A percentile compares a stretch with the other conserved stretches of the same genome.
These are phyloP conservation scores for Drosophila tanythrix DNA, from an alignment of 2,888 invertebrate genomes.

Conservation along the genomic window DNA sequence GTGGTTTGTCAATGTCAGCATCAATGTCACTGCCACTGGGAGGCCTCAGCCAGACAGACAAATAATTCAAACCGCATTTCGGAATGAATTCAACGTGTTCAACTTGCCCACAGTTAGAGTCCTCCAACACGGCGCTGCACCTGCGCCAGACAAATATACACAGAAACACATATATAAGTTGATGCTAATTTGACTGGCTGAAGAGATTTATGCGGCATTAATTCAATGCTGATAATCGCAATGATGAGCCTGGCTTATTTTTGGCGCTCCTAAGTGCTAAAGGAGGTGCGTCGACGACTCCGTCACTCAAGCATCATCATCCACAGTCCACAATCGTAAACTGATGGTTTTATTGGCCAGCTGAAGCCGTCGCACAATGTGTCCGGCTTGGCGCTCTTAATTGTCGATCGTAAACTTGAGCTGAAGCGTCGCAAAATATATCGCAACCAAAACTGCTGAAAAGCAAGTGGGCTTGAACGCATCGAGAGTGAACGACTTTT, in stretches of 20 bases:
- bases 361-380: constrained; percentile 39
- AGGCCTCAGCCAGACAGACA: constrained; percentile 59
- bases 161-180: background rate
- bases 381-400: constrained; percentile 55
- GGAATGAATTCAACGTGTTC: constrained; percentile 61
- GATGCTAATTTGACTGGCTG: constrained; percentile 5
- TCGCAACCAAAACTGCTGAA: constrained; percentile 10
- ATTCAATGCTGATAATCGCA: constrained; percentile 60
- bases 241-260: constrained; percentile 69
- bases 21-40: constrained; percentile 63
- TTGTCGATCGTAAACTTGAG: constrained; percentile 52
- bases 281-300: constrained; percentile 55
- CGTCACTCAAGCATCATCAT: constrained; percentile 60
- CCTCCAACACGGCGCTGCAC: background rate
- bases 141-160: background rate
- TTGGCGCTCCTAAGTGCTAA: constrained; percentile 67
- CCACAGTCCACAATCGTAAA: constrained; percentile 45
- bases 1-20: constrained; percentile 70
- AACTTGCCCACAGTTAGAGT: constrained; percentile 27
- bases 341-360: constrained; percentile 54
- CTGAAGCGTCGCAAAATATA: constrained; percentile 30
- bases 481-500: constrained; percentile 11
- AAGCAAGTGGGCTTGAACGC: constrained; percentile 35
- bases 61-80: constrained; percentile 74
- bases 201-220: constrained; percentile 66